Percentiles rank a stretch among this genome's conserved stretches.
Evolutionary conservation across 2,113 vertebrate genomes (phyloP).

Genomic region (Felis chaus): DNA sequence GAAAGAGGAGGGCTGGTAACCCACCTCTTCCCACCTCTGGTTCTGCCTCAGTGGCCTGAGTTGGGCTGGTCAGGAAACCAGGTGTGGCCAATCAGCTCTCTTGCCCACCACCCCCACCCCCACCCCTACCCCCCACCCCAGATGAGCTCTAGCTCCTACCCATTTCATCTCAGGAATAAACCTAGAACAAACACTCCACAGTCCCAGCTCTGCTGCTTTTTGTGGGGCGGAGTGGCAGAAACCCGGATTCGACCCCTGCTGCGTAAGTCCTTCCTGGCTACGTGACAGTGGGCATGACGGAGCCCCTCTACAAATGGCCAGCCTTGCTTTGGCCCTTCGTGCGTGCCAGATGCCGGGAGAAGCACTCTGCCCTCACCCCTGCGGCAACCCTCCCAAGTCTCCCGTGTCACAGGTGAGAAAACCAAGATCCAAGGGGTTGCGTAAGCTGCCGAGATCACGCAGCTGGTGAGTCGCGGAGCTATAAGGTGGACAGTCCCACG

Average conservation of each 20-base stretch:
- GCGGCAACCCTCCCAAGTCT: not conserved
- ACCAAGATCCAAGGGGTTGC: not conserved
- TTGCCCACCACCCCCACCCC: no score
- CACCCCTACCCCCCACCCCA: no score
- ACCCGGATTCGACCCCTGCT: not conserved
- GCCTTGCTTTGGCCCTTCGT: not conserved
- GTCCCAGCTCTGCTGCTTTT: not conserved
- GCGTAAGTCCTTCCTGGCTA: not conserved
- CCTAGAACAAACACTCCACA: no score
- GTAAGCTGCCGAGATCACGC: not conserved
- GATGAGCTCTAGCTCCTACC: not conserved
- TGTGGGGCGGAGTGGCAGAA: not conserved
- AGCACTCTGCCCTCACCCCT: not conserved
- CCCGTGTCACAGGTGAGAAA: not conserved
- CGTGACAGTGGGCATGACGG: not conserved
- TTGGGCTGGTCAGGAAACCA: not conserved
- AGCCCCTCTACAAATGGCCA: not conserved
- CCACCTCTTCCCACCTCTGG: not conserved
- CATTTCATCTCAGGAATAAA: not conserved
- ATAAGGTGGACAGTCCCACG: not conserved
- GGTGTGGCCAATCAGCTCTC: not conserved
- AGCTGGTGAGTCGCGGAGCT: not conserved
- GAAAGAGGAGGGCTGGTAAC: not conserved
- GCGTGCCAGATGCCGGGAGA: not conserved
- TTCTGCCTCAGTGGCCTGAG: not conserved